Evolutionary conservation across 2,113 vertebrate species (phyloP), one percentile per base, ranked within the genome.

Genomic region (Chaetura pelagica): DNA sequence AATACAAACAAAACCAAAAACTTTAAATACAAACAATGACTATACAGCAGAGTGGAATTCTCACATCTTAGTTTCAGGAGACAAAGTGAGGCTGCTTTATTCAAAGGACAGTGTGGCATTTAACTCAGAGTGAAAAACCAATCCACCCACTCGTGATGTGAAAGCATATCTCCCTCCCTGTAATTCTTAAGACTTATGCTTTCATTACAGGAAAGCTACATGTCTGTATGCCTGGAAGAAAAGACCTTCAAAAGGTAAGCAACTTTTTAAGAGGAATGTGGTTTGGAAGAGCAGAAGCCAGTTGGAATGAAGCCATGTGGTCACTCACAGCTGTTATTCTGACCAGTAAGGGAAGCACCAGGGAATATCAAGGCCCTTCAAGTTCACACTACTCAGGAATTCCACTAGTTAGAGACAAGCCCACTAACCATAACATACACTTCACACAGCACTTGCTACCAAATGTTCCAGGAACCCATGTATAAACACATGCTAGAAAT

Each of bases 71-170:
- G 61, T 90, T 93, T 93, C 79, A 83, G 51, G 32, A 63, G 38
- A 87, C 57, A 74, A 83, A 74, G n/a, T 3, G 18, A 17, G 52
- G 42, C 38, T 78, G 86, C 76, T 89, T 90, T 67, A 63, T 59
- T 94, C 91, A 95, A 95, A 96, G 94, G 80, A 96, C 94, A 94
- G 64, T 20, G 76, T 90, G 95, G 94, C 93, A 96, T 96, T 96
- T 95, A 94, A 97, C 73, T 95, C 79, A 89, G 58, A 95, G 44
- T 72, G 79, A 96, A 93, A 97, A 94, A 90, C 35, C 83, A 81
- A 29, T 63, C 80, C 90, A 90, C 93, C 94, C 90, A 95, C 93
- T 72, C 69, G 58, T 27, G 44, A 90, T 89, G n/a, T 32, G 76
- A 93, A 93, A 97, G 69, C 69, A 93, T 77, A 49, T 64, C 93